Percentiles rank a stretch among this genome's conserved stretches.
Conservation (phyloP, 2,888 invertebrate genomes). For the Cryptosula pallasiana region DNA sequence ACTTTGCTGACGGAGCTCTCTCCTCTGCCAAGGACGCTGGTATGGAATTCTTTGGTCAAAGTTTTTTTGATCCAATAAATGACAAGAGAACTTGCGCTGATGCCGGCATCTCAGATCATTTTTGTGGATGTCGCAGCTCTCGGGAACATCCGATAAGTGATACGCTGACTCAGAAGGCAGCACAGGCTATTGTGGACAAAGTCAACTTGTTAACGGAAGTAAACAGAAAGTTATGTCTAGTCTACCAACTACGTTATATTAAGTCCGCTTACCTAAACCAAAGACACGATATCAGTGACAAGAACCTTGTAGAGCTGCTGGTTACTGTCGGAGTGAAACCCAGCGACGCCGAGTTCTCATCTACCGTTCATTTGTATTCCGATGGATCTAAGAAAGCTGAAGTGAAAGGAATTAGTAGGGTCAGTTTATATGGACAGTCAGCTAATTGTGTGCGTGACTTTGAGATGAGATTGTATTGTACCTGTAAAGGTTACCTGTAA, state of each 20-base stretch:
- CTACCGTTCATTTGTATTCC: neutral
- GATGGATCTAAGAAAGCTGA: neutral
- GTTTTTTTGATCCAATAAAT: neutral
- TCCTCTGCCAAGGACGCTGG: neutral
- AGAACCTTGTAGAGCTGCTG: neutral
- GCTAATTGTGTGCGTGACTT: neutral
- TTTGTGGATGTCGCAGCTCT: neutral
- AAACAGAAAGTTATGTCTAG: neutral
- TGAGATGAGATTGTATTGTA: neutral
- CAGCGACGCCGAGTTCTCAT: neutral
- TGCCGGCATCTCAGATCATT: neutral
- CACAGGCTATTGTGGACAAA: neutral
- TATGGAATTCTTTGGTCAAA: neutral
- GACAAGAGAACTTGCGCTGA: neutral
- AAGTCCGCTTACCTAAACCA: neutral
- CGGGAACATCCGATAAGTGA: neutral
- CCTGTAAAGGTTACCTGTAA: too few relatives aligned
- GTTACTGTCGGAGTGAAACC: neutral
- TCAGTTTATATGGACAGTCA: neutral
- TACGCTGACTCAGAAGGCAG: neutral
- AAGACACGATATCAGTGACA: neutral
- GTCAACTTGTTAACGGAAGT: neutral
- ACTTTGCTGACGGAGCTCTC: neutral
- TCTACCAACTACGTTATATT: neutral
- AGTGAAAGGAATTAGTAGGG: neutral